Conservation (phyloP, 2,797 vertebrate genomes). For the Balearica regulorum region DNA sequence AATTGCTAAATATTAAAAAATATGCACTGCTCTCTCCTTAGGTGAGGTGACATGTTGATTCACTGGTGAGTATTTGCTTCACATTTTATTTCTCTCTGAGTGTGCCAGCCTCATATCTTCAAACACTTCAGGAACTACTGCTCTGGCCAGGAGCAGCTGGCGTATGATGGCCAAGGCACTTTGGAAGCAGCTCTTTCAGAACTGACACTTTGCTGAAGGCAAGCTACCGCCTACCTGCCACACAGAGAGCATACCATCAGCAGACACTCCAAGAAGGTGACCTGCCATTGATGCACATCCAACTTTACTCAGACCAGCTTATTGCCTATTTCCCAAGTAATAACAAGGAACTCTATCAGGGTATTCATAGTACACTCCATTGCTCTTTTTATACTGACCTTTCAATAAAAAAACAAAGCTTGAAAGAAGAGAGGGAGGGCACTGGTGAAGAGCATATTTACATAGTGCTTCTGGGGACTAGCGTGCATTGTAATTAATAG, state of each 20-base stretch:
- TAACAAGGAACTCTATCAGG: not conserved
- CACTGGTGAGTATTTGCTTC: not conserved
- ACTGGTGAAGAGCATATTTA: not conserved
- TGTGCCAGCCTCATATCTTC: not conserved
- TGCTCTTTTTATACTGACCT: not conserved
- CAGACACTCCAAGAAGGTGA: not conserved
- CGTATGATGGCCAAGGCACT: not conserved
- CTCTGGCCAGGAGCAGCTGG: not conserved
- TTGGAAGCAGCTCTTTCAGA: not conserved
- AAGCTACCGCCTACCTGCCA: not conserved
- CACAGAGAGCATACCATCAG: not conserved
- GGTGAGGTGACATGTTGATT: not conserved
- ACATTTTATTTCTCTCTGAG: not conserved
- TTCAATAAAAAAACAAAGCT: not conserved
- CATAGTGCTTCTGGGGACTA: not conserved
- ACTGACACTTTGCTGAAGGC: not conserved
- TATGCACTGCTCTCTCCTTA: not conserved
- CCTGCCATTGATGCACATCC: not conserved
- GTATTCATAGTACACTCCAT: not conserved
- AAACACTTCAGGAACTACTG: not conserved
- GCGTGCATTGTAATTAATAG: not conserved
- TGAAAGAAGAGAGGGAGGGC: not conserved
- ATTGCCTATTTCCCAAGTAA: not conserved
- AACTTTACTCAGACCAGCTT: not conserved
- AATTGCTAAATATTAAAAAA: not conserved